Evolutionary conservation across 2,797 vertebrate genomes (phyloP).

Genomic region (Rhinatrema bivittatum): DNA sequence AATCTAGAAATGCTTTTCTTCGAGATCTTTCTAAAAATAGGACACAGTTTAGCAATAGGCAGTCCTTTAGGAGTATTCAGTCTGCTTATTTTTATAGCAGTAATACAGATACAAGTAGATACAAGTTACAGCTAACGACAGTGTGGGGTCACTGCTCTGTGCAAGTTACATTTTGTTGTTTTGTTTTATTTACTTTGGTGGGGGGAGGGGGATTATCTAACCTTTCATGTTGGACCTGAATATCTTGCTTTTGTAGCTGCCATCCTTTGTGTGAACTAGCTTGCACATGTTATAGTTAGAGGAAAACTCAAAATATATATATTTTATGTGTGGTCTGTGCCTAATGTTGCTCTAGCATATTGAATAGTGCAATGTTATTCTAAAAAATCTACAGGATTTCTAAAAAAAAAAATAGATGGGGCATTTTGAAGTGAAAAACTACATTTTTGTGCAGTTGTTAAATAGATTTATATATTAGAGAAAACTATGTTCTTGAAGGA

Average conservation of each 20-base stretch:
- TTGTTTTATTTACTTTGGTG: neutral
- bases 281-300: constrained; percentile 38
- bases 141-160: constrained; percentile 12
- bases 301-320: constrained; percentile 30
- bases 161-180: neutral
- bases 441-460: constrained; percentile 35
- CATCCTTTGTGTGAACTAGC: constrained; percentile 27
- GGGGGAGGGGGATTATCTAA: constrained; percentile 15
- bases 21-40: constrained; percentile 9
- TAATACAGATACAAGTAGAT: neutral
- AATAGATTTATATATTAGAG: constrained; percentile 37
- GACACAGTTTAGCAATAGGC: neutral
- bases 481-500: constrained; percentile 24
- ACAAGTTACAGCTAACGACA: neutral
- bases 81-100: constrained; percentile 16
- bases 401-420: constrained; percentile 24
- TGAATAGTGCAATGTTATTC: constrained; percentile 32
- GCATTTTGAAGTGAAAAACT: constrained; percentile 12
- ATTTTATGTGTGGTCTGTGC: constrained; percentile 42
- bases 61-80: constrained; percentile 19
- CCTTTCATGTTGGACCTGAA: constrained; percentile 28
- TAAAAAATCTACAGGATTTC: constrained; percentile 21
- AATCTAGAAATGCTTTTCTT: constrained; percentile 10
- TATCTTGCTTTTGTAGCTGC: constrained; percentile 32
- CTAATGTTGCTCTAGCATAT: constrained; percentile 46